Conservation (phyloP, 2,797 vertebrate species). For the Streptopelia turtur region DNA sequence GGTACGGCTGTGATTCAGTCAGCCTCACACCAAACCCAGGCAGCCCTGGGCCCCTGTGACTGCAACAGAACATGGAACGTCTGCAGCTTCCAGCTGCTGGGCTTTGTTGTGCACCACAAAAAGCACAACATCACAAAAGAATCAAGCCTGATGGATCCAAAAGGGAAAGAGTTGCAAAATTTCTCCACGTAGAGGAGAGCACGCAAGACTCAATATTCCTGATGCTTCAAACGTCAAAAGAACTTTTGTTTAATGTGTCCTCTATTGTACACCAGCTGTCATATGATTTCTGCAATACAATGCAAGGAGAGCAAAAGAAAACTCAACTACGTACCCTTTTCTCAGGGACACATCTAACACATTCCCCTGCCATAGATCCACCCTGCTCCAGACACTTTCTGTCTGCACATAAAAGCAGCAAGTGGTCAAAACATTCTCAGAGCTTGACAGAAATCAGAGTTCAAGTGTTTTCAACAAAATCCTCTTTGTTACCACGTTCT, state of each 20-base stretch:
- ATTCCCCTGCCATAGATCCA: fast-evolving
- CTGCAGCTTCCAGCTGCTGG: not conserved
- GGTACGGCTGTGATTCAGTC: not conserved
- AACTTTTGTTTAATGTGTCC: not conserved
- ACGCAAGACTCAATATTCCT: not conserved
- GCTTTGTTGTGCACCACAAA: not conserved
- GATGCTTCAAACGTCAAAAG: not conserved
- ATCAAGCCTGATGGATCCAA: not conserved
- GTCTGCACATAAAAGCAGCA: not conserved
- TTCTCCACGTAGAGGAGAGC: not conserved
- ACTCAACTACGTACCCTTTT: not conserved
- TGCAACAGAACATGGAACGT: not conserved
- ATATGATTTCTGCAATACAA: not conserved
- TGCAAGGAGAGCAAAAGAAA: not conserved
- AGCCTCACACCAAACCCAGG: not conserved
- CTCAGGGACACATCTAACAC: not conserved
- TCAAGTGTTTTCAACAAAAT: conserved; percentile 1
- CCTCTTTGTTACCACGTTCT: not conserved
- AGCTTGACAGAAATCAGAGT: not conserved
- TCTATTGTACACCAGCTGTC: not conserved
- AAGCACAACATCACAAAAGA: not conserved
- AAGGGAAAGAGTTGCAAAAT: not conserved
- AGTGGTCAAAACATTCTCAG: not conserved
- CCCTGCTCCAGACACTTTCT: not conserved
- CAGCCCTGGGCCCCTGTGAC: not conserved